Base-by-base conservation (phyloP, 2,113 vertebrate species). In the Rousettus leschenaultii region DNA sequence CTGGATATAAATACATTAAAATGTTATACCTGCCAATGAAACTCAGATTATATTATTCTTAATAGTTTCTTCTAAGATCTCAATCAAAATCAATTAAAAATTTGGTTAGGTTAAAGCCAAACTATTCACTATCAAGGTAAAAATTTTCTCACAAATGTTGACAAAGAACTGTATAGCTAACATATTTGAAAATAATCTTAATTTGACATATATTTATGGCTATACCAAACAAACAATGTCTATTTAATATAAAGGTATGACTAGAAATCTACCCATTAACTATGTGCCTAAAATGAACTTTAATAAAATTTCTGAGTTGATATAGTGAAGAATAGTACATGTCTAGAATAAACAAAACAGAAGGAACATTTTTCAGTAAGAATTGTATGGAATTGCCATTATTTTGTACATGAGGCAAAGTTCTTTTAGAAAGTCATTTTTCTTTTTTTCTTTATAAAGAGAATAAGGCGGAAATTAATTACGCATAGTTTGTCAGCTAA, bases 61-160 rank as follows among this genome's bases (percentile, higher is more conserved):
- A 68, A 40, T 33, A 53, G 30, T 33, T 80, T 71, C 19, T 77
- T 59, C n/a, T 43, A 38, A 53, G 57, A 8, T 74, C 8, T 66
- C 40, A 53, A 70, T 28, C 6, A 91, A 40, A 83, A 90, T 84
- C 53, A 89, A 80, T 91, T 73, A 77, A 79, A 89, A 90, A 92
- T 66, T 21, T 38, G 14, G 11, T 16, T 26, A 51, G 1, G 55
- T 59, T 48, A 77, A 89, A 74, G 68, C 18, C 66, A 84, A 88
- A 68, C 16, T 22, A 40, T 26, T 15, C 40, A 12, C 35, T 51
- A 48, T 15, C 35, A 51, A 15, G 6, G 28, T 79, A 93, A 82
- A 93, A 66, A 6, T 12, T 6, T 40, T 48, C 40, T 89, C 30
- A 96, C n/a, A 55, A 53, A 65, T 33, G 53, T 53, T 30, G 15